Base-by-base conservation (phyloP, 2,113 vertebrate species). In the Tenrec ecaudatus region DNA sequence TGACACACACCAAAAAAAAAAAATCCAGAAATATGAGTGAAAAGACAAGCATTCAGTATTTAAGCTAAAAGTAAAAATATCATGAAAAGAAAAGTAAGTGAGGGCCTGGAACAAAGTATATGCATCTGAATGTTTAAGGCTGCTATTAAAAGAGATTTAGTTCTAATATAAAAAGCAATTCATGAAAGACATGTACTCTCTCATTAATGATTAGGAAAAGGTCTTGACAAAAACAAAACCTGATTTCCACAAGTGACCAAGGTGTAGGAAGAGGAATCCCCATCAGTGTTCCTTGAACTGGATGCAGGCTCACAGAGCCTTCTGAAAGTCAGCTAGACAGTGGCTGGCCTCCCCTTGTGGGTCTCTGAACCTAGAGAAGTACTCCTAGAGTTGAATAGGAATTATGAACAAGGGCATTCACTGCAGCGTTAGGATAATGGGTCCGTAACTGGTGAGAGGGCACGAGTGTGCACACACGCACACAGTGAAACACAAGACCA, bases 231-330 rank as follows among this genome's bases (percentile, higher is more conserved):
- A 62, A 22, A 29, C 92, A 78, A 93, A 92, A 58, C 81, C 3
- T 43, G 27, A 93, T 71, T 69, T 78, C 33, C 81, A 93, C 22
- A 89, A 38, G 16, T n/a, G 68, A 76, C n/a, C 77, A 82, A 88
- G 17, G 11, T 43, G 0, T 19, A 90, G 4, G 20, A 88, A 82
- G 25, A 94, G 12, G 6, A 53, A 68, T 90, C 53, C 64, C 78
- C 40, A 78, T 60, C 64, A 23, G 38, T 86, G 69, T 76, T 27
- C 20, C 22, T 58, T 79, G 12, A 91, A 86, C 0, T 77, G 1
- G 27, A 62, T 53, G 47, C 47, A 12, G 38, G 76, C 36, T 17
- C 58, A 38, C n/a, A 84, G 66, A 88, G 60, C 22, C 23, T 43
- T 22, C 0, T 36, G 20, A 89, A 92, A 40, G 77, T 33, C 82